Base-by-base conservation (phyloP, 2,797 vertebrate genomes). In the Allobates femoralis region DNA sequence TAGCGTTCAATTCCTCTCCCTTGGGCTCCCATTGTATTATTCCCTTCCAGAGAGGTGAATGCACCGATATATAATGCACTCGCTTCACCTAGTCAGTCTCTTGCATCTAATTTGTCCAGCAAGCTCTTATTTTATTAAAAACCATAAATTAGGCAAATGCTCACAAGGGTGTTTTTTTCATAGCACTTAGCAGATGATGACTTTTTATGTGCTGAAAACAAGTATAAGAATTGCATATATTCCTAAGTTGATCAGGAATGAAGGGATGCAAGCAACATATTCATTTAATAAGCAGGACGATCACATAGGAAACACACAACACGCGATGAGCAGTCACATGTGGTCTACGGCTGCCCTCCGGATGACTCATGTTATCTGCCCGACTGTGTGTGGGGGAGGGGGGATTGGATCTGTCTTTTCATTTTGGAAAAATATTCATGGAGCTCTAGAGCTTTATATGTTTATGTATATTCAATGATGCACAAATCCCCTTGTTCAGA, bases 121-220 rank as follows among this genome's bases (percentile, higher is more conserved):
- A 28, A 32, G 8, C 67, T 46, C 51, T 60, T 14, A 34, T 83
- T 74, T 83, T 83, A 83, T 74, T 56, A 74, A 83, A 50, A 83
- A 28, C 55, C 81, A 75, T 83, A 60, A 75, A 83, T 62, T 50
- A 83, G 32, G 55, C n/a, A 75, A 67, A 67, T 67, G 79, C 46
- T 66, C 67, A 23, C n/a, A 10, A 14, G 62, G n/a, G 62, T 21
- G 19, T 3, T 34, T 55, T 67, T 73, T 82, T 77, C 75, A 74
- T 16, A 41, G 34, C 55, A 83, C 53, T 60, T 80, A 81, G 79
- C 41, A 66, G 30, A 66, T 66, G 79, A 51, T 41, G 60, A 21
- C 79, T 62, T 23, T 41, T 74, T 26, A 30, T 50, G 23, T 30
- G 16, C 21, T 56, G 18, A 11, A 82, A 50, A 16, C 32, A 19